Evolutionary conservation across 2,113 vertebrate species (phyloP).

Genomic region (Phodopus roborovskii): DNA sequence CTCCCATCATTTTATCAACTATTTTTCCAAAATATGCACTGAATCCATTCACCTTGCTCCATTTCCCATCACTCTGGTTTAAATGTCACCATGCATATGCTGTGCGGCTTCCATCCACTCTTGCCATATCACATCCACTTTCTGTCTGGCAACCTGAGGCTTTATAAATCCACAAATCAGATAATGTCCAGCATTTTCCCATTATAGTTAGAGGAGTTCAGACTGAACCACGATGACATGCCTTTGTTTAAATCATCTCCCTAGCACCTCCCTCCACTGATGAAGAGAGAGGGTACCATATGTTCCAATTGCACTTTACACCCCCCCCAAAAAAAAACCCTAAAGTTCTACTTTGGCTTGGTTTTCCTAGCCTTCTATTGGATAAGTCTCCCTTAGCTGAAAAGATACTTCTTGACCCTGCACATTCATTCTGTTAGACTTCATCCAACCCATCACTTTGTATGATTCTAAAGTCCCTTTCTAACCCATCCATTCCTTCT

Average conservation of each 20-base stretch:
- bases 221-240: background rate
- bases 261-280: background rate
- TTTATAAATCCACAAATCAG: conserved; percentile 4
- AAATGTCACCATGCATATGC: background rate
- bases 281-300: background rate
- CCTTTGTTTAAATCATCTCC: background rate
- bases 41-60: background rate
- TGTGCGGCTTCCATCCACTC: background rate
- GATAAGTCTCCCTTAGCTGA: background rate
- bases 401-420: background rate
- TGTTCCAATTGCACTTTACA: background rate
- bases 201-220: background rate
- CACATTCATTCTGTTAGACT: background rate
- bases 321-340: background rate
- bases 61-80: background rate
- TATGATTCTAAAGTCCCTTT: background rate
- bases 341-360: background rate
- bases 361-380: background rate
- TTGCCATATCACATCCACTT: background rate
- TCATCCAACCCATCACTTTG: background rate
- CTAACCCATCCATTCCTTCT: background rate
- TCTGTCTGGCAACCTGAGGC: background rate
- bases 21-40: background rate
- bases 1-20: background rate
- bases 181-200: background rate